Conservation (phyloP, 2,113 vertebrate genomes). For the Formicarius rufipectus region DNA sequence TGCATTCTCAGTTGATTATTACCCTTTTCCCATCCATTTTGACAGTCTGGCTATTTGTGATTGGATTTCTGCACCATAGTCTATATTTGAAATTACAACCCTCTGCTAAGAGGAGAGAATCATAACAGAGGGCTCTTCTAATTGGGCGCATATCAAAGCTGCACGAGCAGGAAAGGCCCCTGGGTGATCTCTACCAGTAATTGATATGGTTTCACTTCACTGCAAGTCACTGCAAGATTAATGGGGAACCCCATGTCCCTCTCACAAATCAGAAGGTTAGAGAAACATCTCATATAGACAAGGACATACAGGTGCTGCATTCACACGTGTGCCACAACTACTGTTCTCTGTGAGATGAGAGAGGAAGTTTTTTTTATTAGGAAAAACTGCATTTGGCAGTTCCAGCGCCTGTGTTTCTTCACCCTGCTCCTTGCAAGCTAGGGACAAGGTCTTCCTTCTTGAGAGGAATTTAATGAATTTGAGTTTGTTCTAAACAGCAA, state of each 20-base stretch:
- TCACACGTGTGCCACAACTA: not conserved
- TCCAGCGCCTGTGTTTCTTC: not conserved
- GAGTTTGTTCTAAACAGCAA: not conserved
- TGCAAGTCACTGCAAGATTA: not conserved
- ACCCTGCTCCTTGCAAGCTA: not conserved
- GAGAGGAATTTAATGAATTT: not conserved
- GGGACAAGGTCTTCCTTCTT: not conserved
- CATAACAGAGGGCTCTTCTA: not conserved
- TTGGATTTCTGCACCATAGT: not conserved
- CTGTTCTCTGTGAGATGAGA: not conserved
- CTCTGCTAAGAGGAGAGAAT: not conserved
- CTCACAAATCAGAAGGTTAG: not conserved
- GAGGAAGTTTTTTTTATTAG: not conserved
- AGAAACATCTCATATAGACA: not conserved
- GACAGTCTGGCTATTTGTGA: not conserved
- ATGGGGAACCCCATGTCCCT: fast-evolving
- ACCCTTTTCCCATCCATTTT: not conserved
- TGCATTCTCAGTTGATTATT: not conserved
- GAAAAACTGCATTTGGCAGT: not conserved
- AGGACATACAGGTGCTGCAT: not conserved
- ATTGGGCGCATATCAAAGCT: not conserved
- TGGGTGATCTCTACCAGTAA: not conserved
- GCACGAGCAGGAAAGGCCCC: not conserved
- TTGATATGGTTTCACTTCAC: fast-evolving
- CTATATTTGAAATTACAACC: not conserved